A percentile compares a stretch with the other conserved stretches of the same genome.
These are phyloP conservation scores for Tigriopus japonicus DNA, from an alignment of 1,140 invertebrate species.

Conservation along the genomic window DNA sequence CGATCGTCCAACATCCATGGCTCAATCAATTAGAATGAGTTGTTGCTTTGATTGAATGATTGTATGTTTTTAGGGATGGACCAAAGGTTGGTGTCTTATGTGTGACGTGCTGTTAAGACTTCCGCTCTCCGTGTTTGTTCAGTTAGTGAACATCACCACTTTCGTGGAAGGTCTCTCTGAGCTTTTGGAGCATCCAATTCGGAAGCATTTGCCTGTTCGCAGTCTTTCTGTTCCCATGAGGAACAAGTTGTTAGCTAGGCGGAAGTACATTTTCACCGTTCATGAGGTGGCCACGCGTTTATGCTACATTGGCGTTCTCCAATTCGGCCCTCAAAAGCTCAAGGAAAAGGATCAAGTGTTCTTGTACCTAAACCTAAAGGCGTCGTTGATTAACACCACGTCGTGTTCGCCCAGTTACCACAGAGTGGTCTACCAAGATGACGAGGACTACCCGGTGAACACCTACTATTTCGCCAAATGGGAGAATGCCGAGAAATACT, in stretches of 20 bases:
- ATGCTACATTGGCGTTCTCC: conserved; percentile 44
- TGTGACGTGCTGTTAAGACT: conserved; percentile 47
- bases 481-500: conserved; percentile 35
- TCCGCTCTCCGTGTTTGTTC: conserved; percentile 48
- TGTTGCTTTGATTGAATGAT: no score
- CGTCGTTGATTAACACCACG: conserved; percentile 42
- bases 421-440: conserved; percentile 29
- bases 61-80: conserved; percentile 33
- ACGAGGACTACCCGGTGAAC: conserved; percentile 34
- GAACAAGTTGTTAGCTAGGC: conserved; percentile 32
- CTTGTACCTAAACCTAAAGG: conserved; percentile 43
- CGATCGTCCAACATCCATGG: no score
- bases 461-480: conserved; percentile 35
- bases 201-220: conserved; percentile 40
- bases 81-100: conserved; percentile 49
- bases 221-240: conserved; percentile 30
- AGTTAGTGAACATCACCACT: conserved; percentile 40
- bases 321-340: conserved; percentile 42
- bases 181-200: conserved; percentile 44
- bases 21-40: no score
- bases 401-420: conserved; percentile 40
- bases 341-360: conserved; percentile 48
- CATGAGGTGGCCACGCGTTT: conserved; percentile 36
- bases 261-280: conserved; percentile 43
- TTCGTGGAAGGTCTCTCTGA: conserved; percentile 36